Conservation (phyloP, 2,113 vertebrate species). For the Lophura nycthemera region DNA sequence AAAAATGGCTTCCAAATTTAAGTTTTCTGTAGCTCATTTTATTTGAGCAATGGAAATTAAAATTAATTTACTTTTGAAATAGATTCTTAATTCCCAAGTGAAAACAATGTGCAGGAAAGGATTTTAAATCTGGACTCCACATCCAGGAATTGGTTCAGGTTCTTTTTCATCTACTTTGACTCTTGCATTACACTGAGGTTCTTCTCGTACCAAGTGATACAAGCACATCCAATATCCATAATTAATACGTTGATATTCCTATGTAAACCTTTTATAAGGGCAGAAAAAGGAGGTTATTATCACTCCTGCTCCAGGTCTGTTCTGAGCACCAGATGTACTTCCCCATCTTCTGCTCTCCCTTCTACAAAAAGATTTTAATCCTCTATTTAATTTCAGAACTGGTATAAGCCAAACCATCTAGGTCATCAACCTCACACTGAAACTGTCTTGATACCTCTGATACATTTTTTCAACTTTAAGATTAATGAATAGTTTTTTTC, state of each 20-base stretch:
- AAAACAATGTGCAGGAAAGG: conserved; percentile 54
- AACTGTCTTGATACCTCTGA: background rate
- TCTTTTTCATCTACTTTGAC: background rate
- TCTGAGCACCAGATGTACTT: conserved; percentile 4
- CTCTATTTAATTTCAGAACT: background rate
- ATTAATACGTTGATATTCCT: conserved; percentile 4
- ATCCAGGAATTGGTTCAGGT: conserved; percentile 19
- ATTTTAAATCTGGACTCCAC: conserved; percentile 11
- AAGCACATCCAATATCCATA: background rate
- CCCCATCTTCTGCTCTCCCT: background rate
- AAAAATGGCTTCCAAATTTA: conserved; percentile 75
- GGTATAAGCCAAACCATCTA: background rate
- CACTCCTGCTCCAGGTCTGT: conserved; percentile 13
- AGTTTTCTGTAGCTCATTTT: conserved; percentile 64
- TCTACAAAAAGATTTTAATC: background rate
- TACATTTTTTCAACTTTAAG: background rate
- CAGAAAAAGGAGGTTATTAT: background rate
- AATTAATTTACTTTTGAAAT: too few relatives aligned
- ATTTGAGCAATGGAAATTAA: conserved; percentile 61
- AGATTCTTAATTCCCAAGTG: conserved; percentile 42
- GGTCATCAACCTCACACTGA: background rate
- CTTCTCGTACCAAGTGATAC: background rate
- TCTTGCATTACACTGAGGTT: background rate
- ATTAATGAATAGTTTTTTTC: background rate
- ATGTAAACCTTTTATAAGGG: background rate